Conservation (phyloP, 2,113 vertebrate genomes). For the zebrafish (Danio rerio) region GRCz12tu NC_133178.1:33574001-33574500, state of each 20-base stretch:
- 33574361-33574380: slow-evolving; percentile 31
- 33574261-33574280: slow-evolving; percentile 35
- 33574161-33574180: slow-evolving; percentile 15
- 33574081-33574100: background rate
- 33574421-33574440: background rate
- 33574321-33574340: slow-evolving; percentile 29
- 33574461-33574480: slow-evolving; percentile 13
- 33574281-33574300: slow-evolving; percentile 31
- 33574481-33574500: slow-evolving; percentile 16
- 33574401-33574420: slow-evolving; percentile 6
- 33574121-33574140: slow-evolving; percentile 15
- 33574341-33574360: background rate
- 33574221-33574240: slow-evolving; percentile 58
- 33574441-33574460: background rate
- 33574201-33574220: slow-evolving; percentile 71
- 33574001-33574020: background rate
- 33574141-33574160: background rate
- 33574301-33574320: slow-evolving; percentile 29
- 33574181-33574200: slow-evolving; percentile 65
- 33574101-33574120: background rate
- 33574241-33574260: slow-evolving; percentile 35
- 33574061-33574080: background rate
- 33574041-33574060: background rate
- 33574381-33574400: slow-evolving; percentile 16
- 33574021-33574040: background rate